These are phyloP conservation scores for Maccullochella peelii DNA, from an alignment of 2,113 vertebrate genomes.

Conservation along the genomic window DNA sequence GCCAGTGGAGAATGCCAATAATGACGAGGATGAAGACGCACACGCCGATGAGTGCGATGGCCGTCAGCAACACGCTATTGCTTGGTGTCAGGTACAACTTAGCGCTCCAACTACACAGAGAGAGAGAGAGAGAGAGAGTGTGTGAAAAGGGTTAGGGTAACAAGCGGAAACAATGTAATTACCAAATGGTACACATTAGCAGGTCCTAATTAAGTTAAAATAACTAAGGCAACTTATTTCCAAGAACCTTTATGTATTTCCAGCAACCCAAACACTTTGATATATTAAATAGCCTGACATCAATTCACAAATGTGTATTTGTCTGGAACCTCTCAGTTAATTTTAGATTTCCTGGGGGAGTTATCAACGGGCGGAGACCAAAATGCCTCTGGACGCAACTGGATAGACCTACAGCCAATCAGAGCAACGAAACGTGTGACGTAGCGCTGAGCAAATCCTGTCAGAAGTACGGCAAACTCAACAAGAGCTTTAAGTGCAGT, in stretches of 20 bases:
- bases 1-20: constrained; percentile 98
- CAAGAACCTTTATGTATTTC: constrained; percentile 9
- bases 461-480: no score
- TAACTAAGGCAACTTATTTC: constrained; percentile 25
- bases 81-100: constrained; percentile 98
- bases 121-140: constrained; percentile 35
- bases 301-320: no score
- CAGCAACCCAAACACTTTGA: constrained; percentile 20
- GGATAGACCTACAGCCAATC: no score
- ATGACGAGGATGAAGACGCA: constrained; percentile 97
- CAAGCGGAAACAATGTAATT: background rate
- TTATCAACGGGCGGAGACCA: no score
- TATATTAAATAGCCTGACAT: background rate
- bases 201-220: constrained; percentile 24
- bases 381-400: no score
- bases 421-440: no score
- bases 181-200: constrained; percentile 22
- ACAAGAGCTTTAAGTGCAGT: no score
- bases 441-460: no score
- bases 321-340: no score
- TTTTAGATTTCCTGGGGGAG: no score
- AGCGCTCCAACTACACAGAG: constrained; percentile 91
- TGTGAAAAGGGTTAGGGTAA: no score
- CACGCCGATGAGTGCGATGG: constrained; percentile 95
- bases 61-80: constrained; percentile 96